These are phyloP conservation scores for Bettongia penicillata DNA, from an alignment of 2,113 vertebrate genomes.

Conservation along the genomic window DNA sequence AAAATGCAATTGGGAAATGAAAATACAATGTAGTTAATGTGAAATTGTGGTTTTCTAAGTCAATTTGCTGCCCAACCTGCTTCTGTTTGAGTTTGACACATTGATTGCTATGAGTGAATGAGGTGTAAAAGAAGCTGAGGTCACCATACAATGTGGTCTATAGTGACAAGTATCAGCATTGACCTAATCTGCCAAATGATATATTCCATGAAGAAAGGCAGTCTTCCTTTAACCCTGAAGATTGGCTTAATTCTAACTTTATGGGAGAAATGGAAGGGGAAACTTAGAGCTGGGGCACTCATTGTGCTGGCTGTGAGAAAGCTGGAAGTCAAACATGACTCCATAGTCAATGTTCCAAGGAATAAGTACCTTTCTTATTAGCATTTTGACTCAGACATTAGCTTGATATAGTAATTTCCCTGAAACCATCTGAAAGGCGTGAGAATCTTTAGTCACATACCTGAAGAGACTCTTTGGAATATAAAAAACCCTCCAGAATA, in stretches of 20 bases:
- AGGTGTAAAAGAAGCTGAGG: neutral
- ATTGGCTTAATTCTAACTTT: too few species aligned
- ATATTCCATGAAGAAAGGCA: too few species aligned
- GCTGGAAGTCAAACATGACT: slow-evolving; percentile 9
- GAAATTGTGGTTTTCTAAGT: too few species aligned
- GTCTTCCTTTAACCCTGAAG: too few species aligned
- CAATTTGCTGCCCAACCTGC: too few species aligned
- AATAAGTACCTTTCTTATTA: neutral
- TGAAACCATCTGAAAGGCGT: neutral
- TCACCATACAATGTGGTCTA: neutral
- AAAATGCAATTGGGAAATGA: too few species aligned
- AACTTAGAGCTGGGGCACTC: neutral
- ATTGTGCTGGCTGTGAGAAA: slow-evolving; percentile 8
- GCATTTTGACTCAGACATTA: slow-evolving; percentile 2
- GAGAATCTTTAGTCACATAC: slow-evolving; percentile 11
- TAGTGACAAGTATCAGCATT: neutral
- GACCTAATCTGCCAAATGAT: too few species aligned
- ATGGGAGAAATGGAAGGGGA: neutral
- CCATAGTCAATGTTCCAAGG: neutral
- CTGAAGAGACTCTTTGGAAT: neutral
- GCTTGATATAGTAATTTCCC: slow-evolving; percentile 12
- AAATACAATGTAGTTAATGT: too few species aligned
- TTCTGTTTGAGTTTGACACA: neutral
- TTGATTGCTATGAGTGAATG: neutral
- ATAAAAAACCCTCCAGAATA: neutral